Percentiles rank a stretch among this genome's conserved stretches.
These are phyloP conservation scores for Poeciliopsis infans DNA, from an alignment of 2,797 vertebrate genomes.

Conservation along the genomic window DNA sequence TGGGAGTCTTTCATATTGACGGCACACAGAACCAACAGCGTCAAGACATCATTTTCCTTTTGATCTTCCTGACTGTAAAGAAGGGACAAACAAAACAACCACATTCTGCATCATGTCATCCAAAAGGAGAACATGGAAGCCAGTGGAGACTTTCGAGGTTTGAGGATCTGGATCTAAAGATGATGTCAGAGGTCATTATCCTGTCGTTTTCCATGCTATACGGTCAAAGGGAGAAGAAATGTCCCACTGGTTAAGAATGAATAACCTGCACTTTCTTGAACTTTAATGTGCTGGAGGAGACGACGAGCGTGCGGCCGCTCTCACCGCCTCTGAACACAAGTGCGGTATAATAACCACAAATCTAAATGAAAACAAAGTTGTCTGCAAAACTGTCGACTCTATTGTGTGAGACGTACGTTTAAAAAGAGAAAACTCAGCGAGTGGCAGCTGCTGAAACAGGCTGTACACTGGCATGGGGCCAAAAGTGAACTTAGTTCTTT, in stretches of 20 bases:
- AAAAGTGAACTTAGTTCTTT: background rate
- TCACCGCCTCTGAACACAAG: too few relatives aligned
- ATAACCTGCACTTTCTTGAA: too few relatives aligned
- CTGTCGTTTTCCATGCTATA: background rate
- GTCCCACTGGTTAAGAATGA: too few relatives aligned
- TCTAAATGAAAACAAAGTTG: too few relatives aligned
- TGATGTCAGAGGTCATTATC: slow-evolving; percentile 20
- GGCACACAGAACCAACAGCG: slow-evolving; percentile 62
- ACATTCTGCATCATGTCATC: slow-evolving; percentile 34
- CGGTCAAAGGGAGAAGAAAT: background rate
- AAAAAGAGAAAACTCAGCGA: background rate
- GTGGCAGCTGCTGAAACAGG: background rate
- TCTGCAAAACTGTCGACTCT: background rate
- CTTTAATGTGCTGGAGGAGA: too few relatives aligned
- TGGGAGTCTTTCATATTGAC: slow-evolving; percentile 71
- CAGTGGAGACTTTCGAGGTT: slow-evolving; percentile 11
- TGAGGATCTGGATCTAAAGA: slow-evolving; percentile 24
- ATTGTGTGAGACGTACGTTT: background rate
- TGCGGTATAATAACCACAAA: too few relatives aligned
- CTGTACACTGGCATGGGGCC: background rate
- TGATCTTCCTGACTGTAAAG: slow-evolving; percentile 54
- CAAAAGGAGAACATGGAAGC: background rate
- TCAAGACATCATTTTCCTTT: slow-evolving; percentile 63
- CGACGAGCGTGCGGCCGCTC: too few relatives aligned
- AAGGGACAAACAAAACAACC: slow-evolving; percentile 66